Percentiles rank a stretch among this genome's conserved stretches.
phyloP scores from a whole-genome alignment of 2,888 invertebrate genomes.

The Pristionchus entomophagus region DNA sequence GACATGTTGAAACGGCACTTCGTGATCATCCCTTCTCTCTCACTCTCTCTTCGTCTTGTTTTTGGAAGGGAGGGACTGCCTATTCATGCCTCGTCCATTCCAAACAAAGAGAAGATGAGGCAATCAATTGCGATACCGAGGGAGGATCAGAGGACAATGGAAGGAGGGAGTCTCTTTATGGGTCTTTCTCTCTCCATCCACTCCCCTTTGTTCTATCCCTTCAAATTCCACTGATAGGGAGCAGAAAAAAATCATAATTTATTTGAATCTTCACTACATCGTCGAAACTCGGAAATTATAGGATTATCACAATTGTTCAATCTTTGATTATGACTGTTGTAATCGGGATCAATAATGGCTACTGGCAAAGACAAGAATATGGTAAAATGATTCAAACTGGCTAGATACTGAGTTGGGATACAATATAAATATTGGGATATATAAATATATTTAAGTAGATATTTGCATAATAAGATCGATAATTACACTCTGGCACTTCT shows the following conservation, averaged over 20 bases:
- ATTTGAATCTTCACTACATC: too few relatives aligned
- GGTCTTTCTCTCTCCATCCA: too few relatives aligned
- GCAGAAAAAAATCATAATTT: too few relatives aligned
- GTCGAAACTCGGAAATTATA: not conserved
- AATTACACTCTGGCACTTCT: conserved; percentile 8
- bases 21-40: not conserved
- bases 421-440: not conserved
- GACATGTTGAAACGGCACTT: not conserved
- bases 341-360: not conserved
- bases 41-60: not conserved
- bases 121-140: not conserved
- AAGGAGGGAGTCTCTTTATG: too few relatives aligned
- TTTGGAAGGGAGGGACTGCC: not conserved
- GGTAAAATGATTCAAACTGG: not conserved
- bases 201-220: too few relatives aligned
- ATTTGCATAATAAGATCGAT: not conserved
- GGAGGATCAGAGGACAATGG: not conserved
- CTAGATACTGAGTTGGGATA: not conserved
- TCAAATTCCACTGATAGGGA: too few relatives aligned
- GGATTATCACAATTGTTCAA: not conserved
- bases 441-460: conserved; percentile 17
- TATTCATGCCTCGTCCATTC: not conserved
- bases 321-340: conserved; percentile 1
- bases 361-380: not conserved
- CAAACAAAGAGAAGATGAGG: conserved; percentile 13